phyloP scores from a whole-genome alignment of 2,888 invertebrate species.

The Parnassius smintheus region DNA sequence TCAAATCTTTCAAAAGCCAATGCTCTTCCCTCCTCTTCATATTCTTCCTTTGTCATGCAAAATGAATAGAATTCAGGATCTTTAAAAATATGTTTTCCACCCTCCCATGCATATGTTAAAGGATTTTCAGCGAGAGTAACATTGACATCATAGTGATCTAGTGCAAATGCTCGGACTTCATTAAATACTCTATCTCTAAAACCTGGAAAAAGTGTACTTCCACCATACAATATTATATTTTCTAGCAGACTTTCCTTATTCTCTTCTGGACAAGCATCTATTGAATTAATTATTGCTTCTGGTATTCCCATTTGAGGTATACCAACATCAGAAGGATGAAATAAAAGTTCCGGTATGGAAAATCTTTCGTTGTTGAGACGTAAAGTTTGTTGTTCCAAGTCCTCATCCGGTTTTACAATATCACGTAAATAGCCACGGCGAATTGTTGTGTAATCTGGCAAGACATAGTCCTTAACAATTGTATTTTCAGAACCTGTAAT shows the following conservation, averaged over 20 bases:
- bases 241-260: conserved; percentile 88
- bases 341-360: conserved; percentile 95
- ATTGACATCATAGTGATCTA: conserved; percentile 88
- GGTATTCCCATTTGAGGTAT: conserved; percentile 95
- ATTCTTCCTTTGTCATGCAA: conserved; percentile 91
- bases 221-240: conserved; percentile 93
- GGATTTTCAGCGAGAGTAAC: conserved; percentile 85
- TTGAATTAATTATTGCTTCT: conserved; percentile 90
- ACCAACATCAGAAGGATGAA: conserved; percentile 96
- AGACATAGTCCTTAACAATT: conserved; percentile 93
- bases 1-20: conserved; percentile 81
- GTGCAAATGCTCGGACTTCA: conserved; percentile 89
- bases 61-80: conserved; percentile 87
- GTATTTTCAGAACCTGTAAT: conserved; percentile 82
- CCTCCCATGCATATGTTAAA: conserved; percentile 92
- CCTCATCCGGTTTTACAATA: conserved; percentile 61
- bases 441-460: conserved; percentile 97
- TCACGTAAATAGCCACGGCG: conserved; percentile 86
- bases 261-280: conserved; percentile 87
- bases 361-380: conserved; percentile 96
- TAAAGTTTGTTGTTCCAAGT: conserved; percentile 87
- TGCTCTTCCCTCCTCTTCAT: conserved; percentile 90
- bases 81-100: conserved; percentile 88
- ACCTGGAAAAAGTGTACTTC: conserved; percentile 89
- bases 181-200: conserved; percentile 84